These are phyloP conservation scores for Chelonus insularis DNA, from an alignment of 1,140 invertebrate genomes.

Conservation along the genomic window DNA sequence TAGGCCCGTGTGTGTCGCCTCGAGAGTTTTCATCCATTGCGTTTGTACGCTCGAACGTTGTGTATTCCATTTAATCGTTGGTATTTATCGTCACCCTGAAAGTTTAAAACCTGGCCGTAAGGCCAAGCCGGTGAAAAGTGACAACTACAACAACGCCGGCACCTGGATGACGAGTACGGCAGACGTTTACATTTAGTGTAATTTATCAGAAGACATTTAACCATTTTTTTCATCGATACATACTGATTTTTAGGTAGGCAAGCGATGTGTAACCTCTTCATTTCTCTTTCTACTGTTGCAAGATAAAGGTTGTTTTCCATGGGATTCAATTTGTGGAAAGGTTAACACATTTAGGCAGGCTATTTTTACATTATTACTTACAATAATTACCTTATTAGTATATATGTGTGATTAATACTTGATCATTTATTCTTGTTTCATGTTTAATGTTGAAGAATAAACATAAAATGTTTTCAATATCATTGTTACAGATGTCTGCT, in stretches of 20 bases:
- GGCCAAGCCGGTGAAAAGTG: constrained; percentile 15
- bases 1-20: constrained; percentile 8
- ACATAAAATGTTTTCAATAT: constrained; percentile 23
- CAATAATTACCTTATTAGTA: not conserved
- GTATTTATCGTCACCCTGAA: constrained; percentile 12
- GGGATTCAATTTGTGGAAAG: no score
- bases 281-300: no score
- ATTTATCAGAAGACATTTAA: not conserved
- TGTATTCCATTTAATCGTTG: no score
- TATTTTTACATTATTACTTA: no score
- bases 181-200: not conserved
- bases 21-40: not conserved
- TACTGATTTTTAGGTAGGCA: no score
- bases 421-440: no score
- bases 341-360: no score
- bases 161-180: constrained; percentile 23
- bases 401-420: not conserved
- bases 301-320: no score
- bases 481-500: constrained; percentile 83
- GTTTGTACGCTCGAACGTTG: not conserved
- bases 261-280: not conserved
- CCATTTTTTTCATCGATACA: not conserved
- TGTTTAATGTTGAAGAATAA: no score
- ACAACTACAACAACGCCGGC: constrained; percentile 20
- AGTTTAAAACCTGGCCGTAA: constrained; percentile 1